Percentiles rank a stretch among this genome's conserved stretches.
Evolutionary conservation across 2,797 vertebrate genomes (phyloP).

Genomic region (Danio choprae): DNA sequence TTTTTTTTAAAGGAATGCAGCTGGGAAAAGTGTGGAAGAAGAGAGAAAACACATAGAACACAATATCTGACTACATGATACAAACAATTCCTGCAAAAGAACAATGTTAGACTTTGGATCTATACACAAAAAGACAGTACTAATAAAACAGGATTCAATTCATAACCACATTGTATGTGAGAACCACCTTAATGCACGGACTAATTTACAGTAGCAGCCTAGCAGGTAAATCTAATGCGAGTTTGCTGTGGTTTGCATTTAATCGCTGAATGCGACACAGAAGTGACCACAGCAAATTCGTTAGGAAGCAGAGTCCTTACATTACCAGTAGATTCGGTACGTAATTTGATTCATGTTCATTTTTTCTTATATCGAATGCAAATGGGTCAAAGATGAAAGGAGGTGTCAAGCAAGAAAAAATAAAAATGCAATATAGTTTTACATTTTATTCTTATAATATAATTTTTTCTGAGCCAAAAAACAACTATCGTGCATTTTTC

Average conservation of each 20-base stretch:
- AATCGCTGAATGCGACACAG: slow-evolving; percentile 9
- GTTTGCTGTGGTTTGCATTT: slow-evolving; percentile 71
- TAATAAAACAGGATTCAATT: neutral
- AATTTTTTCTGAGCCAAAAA: no score
- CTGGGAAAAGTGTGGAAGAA: neutral
- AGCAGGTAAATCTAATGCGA: slow-evolving; percentile 53
- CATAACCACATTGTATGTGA: neutral
- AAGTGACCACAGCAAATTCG: slow-evolving; percentile 70
- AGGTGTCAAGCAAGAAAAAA: no score
- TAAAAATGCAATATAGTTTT: no score
- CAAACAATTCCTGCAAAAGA: slow-evolving; percentile 44
- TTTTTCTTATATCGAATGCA: no score
- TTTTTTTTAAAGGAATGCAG: neutral
- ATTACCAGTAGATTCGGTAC: neutral
- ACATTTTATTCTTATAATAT: no score
- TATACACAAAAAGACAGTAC: neutral
- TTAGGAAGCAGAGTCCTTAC: slow-evolving; percentile 69
- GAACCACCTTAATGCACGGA: slow-evolving; percentile 85
- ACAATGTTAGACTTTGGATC: slow-evolving; percentile 12
- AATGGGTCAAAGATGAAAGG: no score
- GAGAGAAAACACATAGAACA: slow-evolving; percentile 1
- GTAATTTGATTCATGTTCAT: neutral
- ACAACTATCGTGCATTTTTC: no score
- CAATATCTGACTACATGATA: slow-evolving; percentile 7
- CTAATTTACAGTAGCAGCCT: slow-evolving; percentile 50